Conservation (phyloP, 2,113 vertebrate species). For the Bothrops jararaca region DNA sequence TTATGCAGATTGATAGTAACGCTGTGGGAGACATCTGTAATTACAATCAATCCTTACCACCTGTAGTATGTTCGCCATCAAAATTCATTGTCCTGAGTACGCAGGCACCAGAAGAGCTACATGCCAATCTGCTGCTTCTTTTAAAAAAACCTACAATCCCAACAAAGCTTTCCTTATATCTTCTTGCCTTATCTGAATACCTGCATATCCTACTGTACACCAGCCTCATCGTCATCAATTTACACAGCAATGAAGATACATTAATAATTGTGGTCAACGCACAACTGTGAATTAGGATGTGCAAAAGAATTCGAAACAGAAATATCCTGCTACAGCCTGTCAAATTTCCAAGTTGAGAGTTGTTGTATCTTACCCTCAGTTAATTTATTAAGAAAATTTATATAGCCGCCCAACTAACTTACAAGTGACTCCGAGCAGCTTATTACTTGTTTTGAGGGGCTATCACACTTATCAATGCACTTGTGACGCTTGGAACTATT, state of each 20-base stretch:
- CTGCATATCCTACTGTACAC: not conserved
- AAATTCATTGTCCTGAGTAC: not conserved
- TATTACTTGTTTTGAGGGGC: not conserved
- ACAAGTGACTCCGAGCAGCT: not conserved
- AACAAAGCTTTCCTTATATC: not conserved
- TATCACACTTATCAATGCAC: not conserved
- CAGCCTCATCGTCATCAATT: not conserved
- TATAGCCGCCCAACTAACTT: not conserved
- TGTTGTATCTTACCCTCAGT: not conserved
- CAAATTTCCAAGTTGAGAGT: not conserved
- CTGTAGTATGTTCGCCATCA: not conserved
- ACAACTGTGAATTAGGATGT: not conserved
- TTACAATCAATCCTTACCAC: too few species aligned
- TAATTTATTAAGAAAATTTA: not conserved
- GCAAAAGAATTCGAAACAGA: not conserved
- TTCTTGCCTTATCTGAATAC: not conserved
- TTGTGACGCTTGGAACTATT: not conserved
- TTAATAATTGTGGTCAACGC: not conserved
- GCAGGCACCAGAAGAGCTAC: not conserved
- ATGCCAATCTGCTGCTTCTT: not conserved
- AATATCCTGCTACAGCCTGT: not conserved
- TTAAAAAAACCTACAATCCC: not conserved
- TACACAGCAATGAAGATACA: too few species aligned
- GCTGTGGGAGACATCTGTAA: not conserved
- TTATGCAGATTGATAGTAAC: not conserved